phyloP scores from a whole-genome alignment of 2,113 vertebrate species.

The Petrocephalus microphthalmus region DNA sequence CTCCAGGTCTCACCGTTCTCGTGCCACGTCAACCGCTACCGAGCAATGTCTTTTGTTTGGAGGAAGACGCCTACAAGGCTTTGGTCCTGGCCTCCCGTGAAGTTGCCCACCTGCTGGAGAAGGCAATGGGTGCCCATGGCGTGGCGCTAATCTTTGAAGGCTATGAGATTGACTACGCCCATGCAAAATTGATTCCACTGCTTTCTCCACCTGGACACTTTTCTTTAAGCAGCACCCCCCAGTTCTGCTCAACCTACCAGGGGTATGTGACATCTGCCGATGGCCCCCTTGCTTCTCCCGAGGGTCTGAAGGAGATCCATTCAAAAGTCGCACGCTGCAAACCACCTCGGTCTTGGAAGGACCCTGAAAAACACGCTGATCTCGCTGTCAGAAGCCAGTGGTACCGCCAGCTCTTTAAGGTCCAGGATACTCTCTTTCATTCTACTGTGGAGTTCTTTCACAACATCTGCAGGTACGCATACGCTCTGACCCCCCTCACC shows the following conservation, averaged over 20 bases:
- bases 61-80: constrained; percentile 45
- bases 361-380: constrained; percentile 54
- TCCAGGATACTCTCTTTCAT: constrained; percentile 69
- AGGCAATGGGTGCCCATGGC: constrained; percentile 45
- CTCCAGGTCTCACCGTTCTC: constrained; percentile 58
- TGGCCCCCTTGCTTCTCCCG: constrained; percentile 50
- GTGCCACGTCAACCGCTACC: constrained; percentile 59
- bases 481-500: constrained; percentile 65
- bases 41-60: constrained; percentile 59
- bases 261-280: constrained; percentile 61
- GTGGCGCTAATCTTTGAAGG: constrained; percentile 66
- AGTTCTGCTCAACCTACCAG: constrained; percentile 46
- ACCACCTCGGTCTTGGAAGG: constrained; percentile 56
- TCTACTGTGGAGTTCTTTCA: constrained; percentile 66
- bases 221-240: background rate
- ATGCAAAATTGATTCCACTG: constrained; percentile 61
- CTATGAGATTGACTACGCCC: constrained; percentile 66
- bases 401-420: constrained; percentile 65
- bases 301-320: constrained; percentile 47
- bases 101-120: constrained; percentile 48
- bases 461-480: constrained; percentile 53
- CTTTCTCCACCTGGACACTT: background rate
- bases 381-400: constrained; percentile 60
- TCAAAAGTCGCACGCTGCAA: constrained; percentile 50
- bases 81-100: constrained; percentile 48